Conservation (phyloP, 35 echinoderm and acorn worm genomes). For the Acanthaster planci region DNA sequence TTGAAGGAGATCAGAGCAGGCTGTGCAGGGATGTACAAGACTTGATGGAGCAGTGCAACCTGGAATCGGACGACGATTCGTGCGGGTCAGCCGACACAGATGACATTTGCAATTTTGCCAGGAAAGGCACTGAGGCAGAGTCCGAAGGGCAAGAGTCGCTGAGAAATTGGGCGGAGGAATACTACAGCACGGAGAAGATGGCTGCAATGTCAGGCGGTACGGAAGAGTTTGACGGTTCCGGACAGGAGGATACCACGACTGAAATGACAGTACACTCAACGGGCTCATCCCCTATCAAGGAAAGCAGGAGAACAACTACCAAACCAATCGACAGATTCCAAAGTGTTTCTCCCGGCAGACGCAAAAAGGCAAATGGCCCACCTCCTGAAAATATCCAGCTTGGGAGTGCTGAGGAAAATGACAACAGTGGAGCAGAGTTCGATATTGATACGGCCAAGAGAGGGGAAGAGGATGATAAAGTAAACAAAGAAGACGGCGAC, state of each 20-base stretch:
- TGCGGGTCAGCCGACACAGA: slow-evolving; percentile 64
- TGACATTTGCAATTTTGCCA: slow-evolving; percentile 54
- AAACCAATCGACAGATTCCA: no score
- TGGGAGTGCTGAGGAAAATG: background rate
- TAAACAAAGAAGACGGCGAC: background rate
- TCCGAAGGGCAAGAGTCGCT: background rate
- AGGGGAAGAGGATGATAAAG: slow-evolving; percentile 2
- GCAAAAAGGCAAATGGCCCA: no score
- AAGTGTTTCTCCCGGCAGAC: no score
- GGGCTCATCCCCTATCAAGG: no score
- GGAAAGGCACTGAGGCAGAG: background rate
- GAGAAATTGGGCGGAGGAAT: background rate
- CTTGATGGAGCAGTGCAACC: background rate
- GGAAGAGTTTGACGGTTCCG: no score
- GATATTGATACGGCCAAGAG: slow-evolving; percentile 5
- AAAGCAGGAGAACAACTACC: no score
- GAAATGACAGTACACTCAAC: no score
- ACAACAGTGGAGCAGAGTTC: background rate
- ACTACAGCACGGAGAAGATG: background rate
- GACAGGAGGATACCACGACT: no score
- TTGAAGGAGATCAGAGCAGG: background rate
- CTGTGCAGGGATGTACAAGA: background rate
- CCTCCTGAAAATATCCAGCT: background rate
- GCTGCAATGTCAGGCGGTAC: background rate
- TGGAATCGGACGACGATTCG: slow-evolving; percentile 45